These are phyloP conservation scores for Stenurella melanura DNA, from an alignment of 2,888 invertebrate species.

Conservation along the genomic window DNA sequence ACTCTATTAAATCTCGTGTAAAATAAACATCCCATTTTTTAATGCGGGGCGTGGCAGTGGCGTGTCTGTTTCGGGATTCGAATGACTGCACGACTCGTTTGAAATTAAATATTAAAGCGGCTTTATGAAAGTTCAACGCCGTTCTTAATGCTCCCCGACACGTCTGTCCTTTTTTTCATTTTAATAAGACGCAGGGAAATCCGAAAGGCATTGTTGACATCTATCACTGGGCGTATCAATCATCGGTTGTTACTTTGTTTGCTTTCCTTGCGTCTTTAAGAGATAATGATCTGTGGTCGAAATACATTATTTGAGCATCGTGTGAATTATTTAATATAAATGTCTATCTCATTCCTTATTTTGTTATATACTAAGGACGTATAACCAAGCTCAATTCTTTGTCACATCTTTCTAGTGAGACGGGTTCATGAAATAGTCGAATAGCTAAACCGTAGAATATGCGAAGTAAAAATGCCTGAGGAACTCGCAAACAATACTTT, in stretches of 20 bases:
- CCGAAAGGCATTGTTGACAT: neutral
- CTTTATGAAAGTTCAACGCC: constrained; percentile 10
- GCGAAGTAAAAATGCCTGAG: too few relatives aligned
- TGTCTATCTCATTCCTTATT: too few relatives aligned
- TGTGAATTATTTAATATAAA: neutral
- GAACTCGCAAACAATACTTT: too few relatives aligned
- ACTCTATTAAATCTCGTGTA: constrained; percentile 55
- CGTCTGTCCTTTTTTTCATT: neutral
- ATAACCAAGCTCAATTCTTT: too few relatives aligned
- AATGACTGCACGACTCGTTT: constrained; percentile 43
- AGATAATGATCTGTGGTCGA: neutral
- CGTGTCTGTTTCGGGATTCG: constrained; percentile 53
- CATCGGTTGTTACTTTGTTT: neutral
- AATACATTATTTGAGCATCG: neutral
- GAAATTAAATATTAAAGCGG: constrained; percentile 33
- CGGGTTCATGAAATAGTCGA: too few relatives aligned
- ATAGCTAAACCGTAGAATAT: too few relatives aligned
- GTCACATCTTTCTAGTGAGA: too few relatives aligned
- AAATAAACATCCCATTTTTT: constrained; percentile 58
- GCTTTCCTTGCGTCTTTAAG: neutral
- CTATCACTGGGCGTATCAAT: neutral
- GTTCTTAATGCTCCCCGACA: constrained; percentile 9
- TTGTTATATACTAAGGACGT: too few relatives aligned
- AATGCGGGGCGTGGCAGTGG: constrained; percentile 53
- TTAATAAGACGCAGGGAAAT: neutral